Percentiles rank a stretch among this genome's conserved stretches.
These are phyloP conservation scores for Zele albiditarsus DNA, from an alignment of 2,888 invertebrate species.

Conservation along the genomic window DNA sequence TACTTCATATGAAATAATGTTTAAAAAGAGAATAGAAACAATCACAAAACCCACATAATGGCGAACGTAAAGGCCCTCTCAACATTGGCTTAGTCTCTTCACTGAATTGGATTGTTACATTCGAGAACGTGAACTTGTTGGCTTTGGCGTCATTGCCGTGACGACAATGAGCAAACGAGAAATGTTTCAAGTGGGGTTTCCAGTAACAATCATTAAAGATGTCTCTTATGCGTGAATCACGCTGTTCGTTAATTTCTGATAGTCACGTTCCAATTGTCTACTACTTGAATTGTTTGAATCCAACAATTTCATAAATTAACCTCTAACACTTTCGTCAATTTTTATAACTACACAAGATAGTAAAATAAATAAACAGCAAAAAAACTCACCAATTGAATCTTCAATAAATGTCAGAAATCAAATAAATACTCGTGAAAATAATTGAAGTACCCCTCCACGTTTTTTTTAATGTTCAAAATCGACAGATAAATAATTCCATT, in stretches of 20 bases:
- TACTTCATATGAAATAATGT: constrained; percentile 29
- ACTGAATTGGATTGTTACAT: neutral
- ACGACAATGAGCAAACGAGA: neutral
- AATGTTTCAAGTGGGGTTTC: neutral
- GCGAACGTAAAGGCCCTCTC: neutral
- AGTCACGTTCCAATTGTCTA: constrained; percentile 3
- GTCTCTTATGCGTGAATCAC: neutral
- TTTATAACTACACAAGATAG: neutral
- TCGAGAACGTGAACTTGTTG: neutral
- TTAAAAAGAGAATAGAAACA: neutral
- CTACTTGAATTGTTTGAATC: neutral
- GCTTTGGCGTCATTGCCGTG: neutral
- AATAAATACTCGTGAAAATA: too few relatives aligned
- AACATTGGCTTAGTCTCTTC: neutral
- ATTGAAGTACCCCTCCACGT: too few relatives aligned
- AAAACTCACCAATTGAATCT: too few relatives aligned
- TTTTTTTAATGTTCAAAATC: too few relatives aligned
- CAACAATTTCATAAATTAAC: neutral
- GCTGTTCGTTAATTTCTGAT: neutral
- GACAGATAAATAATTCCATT: too few relatives aligned
- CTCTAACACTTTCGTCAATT: neutral
- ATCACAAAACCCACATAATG: neutral
- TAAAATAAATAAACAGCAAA: neutral
- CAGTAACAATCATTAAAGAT: neutral
- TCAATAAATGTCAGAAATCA: too few relatives aligned